A percentile compares a stretch with the other conserved stretches of the same genome.
Evolutionary conservation across 2,797 vertebrate genomes (phyloP).

Genomic region (Tolypeutes matacus): DNA sequence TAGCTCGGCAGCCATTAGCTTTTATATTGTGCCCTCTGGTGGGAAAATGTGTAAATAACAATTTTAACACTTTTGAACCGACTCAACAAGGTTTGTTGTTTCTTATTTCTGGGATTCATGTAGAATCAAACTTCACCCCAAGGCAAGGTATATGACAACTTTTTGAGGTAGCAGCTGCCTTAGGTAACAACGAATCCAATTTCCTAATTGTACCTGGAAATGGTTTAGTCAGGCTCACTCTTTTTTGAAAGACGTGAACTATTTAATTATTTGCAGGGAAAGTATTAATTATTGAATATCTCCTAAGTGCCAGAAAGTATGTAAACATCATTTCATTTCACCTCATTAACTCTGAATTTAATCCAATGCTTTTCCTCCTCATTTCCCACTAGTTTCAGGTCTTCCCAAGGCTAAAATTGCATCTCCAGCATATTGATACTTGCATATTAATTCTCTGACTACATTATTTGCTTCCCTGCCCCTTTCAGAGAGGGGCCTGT

Average conservation of each 20-base stretch:
- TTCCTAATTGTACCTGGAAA: slow-evolving; percentile 20
- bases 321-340: not conserved
- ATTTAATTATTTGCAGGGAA: not conserved
- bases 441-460: not conserved
- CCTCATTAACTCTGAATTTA: slow-evolving; percentile 24
- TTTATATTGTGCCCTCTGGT: slow-evolving; percentile 54
- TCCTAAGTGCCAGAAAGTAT: not conserved
- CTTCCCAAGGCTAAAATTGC: not conserved
- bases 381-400: not conserved
- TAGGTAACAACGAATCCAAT: not conserved
- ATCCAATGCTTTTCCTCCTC: not conserved
- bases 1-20: not conserved
- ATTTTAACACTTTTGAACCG: not conserved
- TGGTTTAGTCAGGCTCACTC: not conserved
- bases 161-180: not conserved
- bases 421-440: not conserved
- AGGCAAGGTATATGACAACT: not conserved
- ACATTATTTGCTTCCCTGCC: not conserved
- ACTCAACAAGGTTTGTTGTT: not conserved
- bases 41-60: slow-evolving; percentile 64
- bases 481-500: not conserved
- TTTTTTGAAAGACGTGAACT: slow-evolving; percentile 23
- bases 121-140: slow-evolving; percentile 5
- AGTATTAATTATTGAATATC: slow-evolving; percentile 46
- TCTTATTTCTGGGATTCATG: slow-evolving; percentile 12